Conservation (phyloP, 2,797 vertebrate species). For the Ctenopoma kingsleyae region DNA sequence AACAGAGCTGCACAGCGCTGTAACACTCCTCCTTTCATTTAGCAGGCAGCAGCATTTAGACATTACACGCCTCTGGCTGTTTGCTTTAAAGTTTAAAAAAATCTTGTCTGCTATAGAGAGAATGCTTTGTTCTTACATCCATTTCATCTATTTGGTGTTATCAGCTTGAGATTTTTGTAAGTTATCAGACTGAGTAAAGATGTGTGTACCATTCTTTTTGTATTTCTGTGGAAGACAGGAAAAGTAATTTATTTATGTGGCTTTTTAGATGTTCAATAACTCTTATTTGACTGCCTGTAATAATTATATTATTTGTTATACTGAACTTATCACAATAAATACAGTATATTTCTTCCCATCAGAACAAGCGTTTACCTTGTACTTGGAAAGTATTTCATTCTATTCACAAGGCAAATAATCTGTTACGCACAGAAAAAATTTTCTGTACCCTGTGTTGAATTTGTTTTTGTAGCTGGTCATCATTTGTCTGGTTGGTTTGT, state of each 20-base stretch:
- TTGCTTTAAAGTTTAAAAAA: constrained; percentile 53
- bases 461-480: constrained; percentile 39
- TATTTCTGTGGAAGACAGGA: background rate
- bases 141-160: constrained; percentile 38
- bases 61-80: constrained; percentile 66
- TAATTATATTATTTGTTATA: constrained; percentile 2
- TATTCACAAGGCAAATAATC: background rate
- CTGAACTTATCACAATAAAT: background rate
- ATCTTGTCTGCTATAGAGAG: constrained; percentile 21
- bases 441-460: constrained; percentile 1
- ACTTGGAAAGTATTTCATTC: background rate
- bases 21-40: constrained; percentile 61
- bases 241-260: constrained; percentile 17
- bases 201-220: background rate
- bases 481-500: constrained; percentile 53
- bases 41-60: constrained; percentile 51
- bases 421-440: background rate
- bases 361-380: background rate
- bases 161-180: constrained; percentile 18
- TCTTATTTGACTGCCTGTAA: background rate
- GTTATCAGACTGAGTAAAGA: constrained; percentile 32
- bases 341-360: background rate
- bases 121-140: constrained; percentile 60
- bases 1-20: constrained; percentile 49
- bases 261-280: constrained; percentile 12